A percentile compares a stretch with the other conserved stretches of the same genome.
These are phyloP conservation scores for Bradypodion pumilum DNA, from an alignment of 2,797 vertebrate genomes.

Conservation along the genomic window DNA sequence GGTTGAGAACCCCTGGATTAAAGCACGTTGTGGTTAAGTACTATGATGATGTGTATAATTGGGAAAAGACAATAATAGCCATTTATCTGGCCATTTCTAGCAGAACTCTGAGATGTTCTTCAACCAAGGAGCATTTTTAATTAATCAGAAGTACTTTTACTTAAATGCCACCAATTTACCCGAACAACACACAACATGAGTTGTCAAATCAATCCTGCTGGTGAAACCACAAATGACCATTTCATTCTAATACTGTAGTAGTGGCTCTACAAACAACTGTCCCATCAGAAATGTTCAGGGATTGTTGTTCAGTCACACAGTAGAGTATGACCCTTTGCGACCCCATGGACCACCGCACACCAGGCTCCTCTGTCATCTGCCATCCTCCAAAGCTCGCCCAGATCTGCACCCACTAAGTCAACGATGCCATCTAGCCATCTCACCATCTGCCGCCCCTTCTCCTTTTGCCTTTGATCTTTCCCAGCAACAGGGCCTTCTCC, in stretches of 20 bases:
- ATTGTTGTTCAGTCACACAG: no score
- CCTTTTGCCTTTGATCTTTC: no score
- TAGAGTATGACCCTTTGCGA: no score
- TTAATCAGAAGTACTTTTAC: constrained; percentile 20
- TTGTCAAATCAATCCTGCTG: not conserved
- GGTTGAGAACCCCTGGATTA: no score
- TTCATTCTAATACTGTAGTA: not conserved
- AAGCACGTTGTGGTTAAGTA: not conserved
- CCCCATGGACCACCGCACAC: no score
- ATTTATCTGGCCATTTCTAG: not conserved
- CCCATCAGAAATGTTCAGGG: no score
- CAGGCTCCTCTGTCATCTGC: no score
- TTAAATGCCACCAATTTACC: not conserved
- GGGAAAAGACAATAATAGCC: not conserved
- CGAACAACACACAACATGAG: not conserved
- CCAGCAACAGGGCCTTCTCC: no score
- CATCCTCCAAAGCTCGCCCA: no score
- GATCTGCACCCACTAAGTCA: no score
- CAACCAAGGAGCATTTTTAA: not conserved
- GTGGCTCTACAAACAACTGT: not conserved
- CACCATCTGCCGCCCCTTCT: no score
- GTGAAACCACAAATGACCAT: not conserved
- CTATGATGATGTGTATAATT: not conserved
- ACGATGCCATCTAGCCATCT: no score
- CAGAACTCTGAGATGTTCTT: not conserved